phyloP scores from a whole-genome alignment of 2,797 vertebrate genomes.

The Liparis tanakae region DNA sequence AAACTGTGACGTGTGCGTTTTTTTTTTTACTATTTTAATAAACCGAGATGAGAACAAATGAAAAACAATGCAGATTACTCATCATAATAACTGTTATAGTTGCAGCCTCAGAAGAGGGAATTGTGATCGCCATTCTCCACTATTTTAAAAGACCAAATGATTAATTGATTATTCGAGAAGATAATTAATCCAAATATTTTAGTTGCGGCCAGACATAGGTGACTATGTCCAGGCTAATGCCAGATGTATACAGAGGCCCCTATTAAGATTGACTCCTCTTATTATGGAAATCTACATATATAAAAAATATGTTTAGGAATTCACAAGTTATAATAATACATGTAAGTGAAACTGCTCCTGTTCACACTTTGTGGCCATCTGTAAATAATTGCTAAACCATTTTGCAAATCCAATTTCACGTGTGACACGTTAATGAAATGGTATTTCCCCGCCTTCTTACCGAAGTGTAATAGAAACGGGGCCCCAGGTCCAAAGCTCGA shows the following conservation, averaged over 20 bases:
- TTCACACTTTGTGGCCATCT: neutral
- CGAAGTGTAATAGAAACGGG: neutral
- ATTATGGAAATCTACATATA: neutral
- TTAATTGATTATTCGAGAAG: neutral
- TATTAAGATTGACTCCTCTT: neutral
- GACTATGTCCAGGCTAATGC: neutral
- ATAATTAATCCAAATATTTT: neutral
- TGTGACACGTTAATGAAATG: neutral
- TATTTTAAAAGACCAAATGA: neutral
- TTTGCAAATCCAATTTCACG: neutral
- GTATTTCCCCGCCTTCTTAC: neutral
- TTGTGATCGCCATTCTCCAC: no score
- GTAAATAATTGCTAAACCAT: no score
- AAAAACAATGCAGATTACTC: neutral
- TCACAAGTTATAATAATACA: neutral
- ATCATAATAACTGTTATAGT: neutral
- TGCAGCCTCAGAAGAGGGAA: neutral
- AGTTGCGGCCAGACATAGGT: neutral
- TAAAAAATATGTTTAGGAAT: neutral
- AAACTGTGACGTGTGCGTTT: neutral
- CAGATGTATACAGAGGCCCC: neutral
- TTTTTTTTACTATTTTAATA: neutral
- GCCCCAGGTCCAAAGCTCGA: neutral
- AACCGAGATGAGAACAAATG: neutral
- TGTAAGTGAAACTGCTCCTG: neutral